These are phyloP conservation scores for Aphelenchoides besseyi DNA, from an alignment of 1,140 invertebrate species.

Conservation along the genomic window DNA sequence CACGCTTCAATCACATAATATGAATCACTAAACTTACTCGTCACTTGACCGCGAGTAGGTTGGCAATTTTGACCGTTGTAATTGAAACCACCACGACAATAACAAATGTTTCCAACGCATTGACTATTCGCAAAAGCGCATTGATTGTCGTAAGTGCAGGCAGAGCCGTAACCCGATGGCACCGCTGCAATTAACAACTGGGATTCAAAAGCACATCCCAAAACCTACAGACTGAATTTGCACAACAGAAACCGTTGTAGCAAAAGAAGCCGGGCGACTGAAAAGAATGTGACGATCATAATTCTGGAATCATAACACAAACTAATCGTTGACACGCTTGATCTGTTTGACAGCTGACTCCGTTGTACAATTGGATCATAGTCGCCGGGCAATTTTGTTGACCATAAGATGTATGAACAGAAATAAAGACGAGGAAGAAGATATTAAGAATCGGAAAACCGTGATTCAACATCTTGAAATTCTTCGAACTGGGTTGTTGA, in stretches of 20 bases:
- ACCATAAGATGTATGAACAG: not conserved
- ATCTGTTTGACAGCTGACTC: conserved; percentile 28
- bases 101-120: conserved; percentile 22
- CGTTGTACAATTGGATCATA: conserved; percentile 28
- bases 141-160: conserved; percentile 19
- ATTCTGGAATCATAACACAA: not conserved
- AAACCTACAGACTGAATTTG: conserved; percentile 26
- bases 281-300: not conserved
- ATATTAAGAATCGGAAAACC: not conserved
- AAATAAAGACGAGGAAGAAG: not conserved
- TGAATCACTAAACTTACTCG: too few relatives aligned
- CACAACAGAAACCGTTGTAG: conserved; percentile 23
- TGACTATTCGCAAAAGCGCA: conserved; percentile 21
- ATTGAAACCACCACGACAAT: conserved; percentile 15
- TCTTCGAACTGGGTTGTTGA: not conserved
- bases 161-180: conserved; percentile 23
- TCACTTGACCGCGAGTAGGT: not conserved
- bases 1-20: too few relatives aligned
- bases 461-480: not conserved
- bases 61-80: conserved; percentile 23
- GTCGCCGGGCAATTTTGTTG: conserved; percentile 8
- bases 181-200: conserved; percentile 21
- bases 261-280: conserved; percentile 19
- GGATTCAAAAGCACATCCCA: not conserved
- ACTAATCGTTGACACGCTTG: conserved; percentile 18